A percentile compares a stretch with the other conserved stretches of the same genome.
Conservation (phyloP, 1,140 invertebrate species). For the Aphelinus certus region DNA sequence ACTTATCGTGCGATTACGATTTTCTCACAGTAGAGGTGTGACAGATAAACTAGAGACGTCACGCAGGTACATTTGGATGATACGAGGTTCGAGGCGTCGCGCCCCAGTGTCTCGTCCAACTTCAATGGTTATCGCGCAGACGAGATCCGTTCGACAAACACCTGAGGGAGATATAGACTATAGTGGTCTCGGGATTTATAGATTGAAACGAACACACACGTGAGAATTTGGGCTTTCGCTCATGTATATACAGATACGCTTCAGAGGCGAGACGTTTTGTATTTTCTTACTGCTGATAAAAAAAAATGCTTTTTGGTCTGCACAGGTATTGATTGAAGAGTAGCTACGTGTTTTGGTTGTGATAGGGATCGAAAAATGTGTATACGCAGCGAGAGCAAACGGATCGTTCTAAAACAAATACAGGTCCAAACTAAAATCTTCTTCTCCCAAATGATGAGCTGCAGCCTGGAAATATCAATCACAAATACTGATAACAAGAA, state of each 20-base stretch:
- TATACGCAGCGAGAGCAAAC: no score
- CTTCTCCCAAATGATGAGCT: no score
- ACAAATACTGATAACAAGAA: no score
- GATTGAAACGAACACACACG: constrained; percentile 19
- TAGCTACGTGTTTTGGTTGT: no score
- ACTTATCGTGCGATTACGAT: constrained; percentile 20
- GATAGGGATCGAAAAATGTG: no score
- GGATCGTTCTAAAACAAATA: no score
- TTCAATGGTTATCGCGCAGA: neutral
- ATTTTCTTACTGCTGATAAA: no score
- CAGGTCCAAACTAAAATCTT: no score
- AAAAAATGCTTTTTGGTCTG: no score
- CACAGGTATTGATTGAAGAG: no score
- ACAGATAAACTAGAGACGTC: neutral
- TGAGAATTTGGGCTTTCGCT: constrained; percentile 3
- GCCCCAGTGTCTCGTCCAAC: neutral
- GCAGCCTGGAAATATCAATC: no score
- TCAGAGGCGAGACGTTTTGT: no score
- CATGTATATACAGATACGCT: neutral
- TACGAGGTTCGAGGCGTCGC: neutral
- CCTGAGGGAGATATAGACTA: constrained; percentile 3
- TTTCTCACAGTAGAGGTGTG: constrained; percentile 23
- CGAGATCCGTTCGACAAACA: constrained; percentile 21
- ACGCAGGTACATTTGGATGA: constrained; percentile 18
- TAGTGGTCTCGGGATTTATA: constrained; percentile 26